Evolutionary conservation across 2,797 vertebrate species (phyloP).

Genomic region (Sus cebifrons): DNA sequence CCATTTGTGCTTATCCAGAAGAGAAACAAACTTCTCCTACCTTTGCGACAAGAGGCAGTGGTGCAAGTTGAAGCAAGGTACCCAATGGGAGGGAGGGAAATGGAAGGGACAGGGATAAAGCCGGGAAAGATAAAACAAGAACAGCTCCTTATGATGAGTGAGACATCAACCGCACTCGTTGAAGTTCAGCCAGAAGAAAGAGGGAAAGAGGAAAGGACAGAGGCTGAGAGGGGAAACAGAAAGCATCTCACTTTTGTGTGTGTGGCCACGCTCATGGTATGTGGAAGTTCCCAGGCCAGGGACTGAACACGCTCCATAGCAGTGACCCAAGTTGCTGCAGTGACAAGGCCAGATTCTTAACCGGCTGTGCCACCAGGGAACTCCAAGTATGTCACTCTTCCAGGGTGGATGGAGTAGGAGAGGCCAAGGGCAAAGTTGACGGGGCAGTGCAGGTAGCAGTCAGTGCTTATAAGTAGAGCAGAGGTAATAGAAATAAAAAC

Average conservation of each 20-base stretch:
- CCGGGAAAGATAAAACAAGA: background rate
- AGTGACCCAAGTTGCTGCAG: too few relatives aligned
- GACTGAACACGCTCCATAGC: too few relatives aligned
- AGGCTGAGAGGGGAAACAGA: background rate
- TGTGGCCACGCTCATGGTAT: too few relatives aligned
- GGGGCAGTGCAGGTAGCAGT: background rate
- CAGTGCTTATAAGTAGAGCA: background rate
- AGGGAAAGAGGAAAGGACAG: background rate
- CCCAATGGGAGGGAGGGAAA: background rate
- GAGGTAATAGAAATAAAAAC: background rate
- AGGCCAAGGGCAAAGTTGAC: background rate
- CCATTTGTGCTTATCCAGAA: background rate
- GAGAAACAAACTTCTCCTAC: background rate
- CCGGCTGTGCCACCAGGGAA: too few relatives aligned
- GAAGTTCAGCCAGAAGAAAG: background rate
- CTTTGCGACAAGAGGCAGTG: background rate
- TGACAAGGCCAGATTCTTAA: too few relatives aligned
- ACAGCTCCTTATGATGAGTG: background rate
- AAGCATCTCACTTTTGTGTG: too few relatives aligned
- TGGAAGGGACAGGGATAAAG: background rate
- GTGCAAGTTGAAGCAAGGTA: background rate
- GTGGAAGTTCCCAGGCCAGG: too few relatives aligned
- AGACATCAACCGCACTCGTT: background rate
- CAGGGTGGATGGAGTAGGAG: background rate
- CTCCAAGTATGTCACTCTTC: too few relatives aligned